These are phyloP conservation scores for Ectropis crepuscularia DNA, from an alignment of 2,888 invertebrate species.

Conservation along the genomic window DNA sequence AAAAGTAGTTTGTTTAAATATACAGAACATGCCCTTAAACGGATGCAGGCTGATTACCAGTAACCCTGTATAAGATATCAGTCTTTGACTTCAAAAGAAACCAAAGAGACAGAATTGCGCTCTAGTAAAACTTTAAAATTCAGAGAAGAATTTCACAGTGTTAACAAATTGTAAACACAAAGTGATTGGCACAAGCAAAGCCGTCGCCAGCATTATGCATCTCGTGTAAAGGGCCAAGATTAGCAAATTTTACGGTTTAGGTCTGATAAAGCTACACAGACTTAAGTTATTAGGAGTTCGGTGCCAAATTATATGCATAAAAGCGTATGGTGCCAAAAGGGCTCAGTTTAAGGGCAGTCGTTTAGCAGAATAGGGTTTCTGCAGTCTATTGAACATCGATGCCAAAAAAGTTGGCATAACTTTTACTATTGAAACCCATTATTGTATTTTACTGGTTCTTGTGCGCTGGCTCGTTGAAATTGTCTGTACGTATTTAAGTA, in stretches of 20 bases:
- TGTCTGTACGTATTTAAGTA: no score
- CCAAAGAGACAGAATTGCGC: no score
- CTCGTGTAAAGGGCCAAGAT: conserved; percentile 8
- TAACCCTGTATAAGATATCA: no score
- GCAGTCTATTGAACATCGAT: conserved; percentile 6
- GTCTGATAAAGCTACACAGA: conserved; percentile 14
- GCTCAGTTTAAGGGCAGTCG: conserved; percentile 8
- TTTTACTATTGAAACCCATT: background rate
- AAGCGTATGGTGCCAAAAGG: conserved; percentile 22
- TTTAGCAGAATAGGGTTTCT: conserved; percentile 11
- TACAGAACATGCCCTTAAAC: no score
- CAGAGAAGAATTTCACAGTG: no score
- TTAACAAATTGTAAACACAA: no score
- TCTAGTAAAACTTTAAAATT: no score
- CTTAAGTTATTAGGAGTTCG: conserved; percentile 16
- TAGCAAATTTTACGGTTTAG: conserved; percentile 11
- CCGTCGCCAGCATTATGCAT: background rate
- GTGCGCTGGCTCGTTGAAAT: no score
- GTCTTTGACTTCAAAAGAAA: no score
- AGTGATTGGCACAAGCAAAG: background rate
- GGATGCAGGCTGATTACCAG: no score
- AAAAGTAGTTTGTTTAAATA: no score
- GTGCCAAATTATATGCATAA: conserved; percentile 28
- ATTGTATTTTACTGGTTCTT: background rate
- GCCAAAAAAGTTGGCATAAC: conserved; percentile 15